Conservation (phyloP, 2,113 vertebrate species). For the Clinocottus analis region DNA sequence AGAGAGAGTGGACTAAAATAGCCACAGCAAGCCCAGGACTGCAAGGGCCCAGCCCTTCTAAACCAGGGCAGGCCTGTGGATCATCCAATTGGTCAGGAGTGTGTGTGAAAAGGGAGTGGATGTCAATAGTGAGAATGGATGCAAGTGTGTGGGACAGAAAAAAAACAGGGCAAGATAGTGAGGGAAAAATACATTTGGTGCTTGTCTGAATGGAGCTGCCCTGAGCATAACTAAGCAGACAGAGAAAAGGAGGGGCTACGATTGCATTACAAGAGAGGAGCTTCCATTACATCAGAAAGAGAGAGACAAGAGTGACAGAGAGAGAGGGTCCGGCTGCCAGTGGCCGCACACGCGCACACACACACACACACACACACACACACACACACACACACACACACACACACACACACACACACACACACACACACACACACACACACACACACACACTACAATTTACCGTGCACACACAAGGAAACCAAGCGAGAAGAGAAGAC, state of each 20-base stretch:
- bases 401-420: neutral
- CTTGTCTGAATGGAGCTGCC: constrained; percentile 3
- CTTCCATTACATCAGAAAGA: constrained; percentile 36
- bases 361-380: neutral
- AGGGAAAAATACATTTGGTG: neutral
- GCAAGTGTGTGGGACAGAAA: neutral
- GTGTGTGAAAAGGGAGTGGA: neutral
- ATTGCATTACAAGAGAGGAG: constrained; percentile 36
- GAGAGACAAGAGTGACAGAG: too few species aligned
- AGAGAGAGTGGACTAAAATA: constrained; percentile 45
- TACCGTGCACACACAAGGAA: too few species aligned
- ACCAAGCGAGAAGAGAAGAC: too few species aligned
- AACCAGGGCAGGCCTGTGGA: constrained; percentile 37
- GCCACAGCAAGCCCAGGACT: constrained; percentile 32
- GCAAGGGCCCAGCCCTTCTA: too few species aligned
- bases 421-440: too few species aligned
- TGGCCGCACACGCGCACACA: neutral
- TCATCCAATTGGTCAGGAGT: constrained; percentile 35
- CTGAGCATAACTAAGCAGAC: constrained; percentile 34
- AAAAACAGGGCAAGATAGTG: constrained; percentile 21
- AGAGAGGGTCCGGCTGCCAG: neutral
- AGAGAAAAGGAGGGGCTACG: constrained; percentile 29
- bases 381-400: neutral
- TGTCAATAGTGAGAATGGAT: constrained; percentile 3
- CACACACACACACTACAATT: too few species aligned